A percentile compares a stretch with the other conserved stretches of the same genome.
Conservation (phyloP, 2,113 vertebrate species). For the Corynorhinus townsendii region DNA sequence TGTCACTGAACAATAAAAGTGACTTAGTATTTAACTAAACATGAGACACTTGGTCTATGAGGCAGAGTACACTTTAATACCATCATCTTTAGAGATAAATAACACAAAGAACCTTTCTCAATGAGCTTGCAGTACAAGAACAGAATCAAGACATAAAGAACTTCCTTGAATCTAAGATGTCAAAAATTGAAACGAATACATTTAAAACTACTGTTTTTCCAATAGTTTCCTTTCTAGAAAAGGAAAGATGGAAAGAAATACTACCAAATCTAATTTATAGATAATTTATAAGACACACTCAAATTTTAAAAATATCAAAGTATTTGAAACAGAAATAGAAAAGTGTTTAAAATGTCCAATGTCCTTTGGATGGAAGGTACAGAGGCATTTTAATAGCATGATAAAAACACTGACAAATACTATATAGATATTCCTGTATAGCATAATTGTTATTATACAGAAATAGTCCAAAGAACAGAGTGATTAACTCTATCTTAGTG, state of each 20-base stretch:
- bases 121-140: not conserved
- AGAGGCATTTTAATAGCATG: not conserved
- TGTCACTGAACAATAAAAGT: not conserved
- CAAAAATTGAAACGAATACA: not conserved
- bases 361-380: not conserved
- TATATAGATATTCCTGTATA: not conserved
- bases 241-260: not conserved
- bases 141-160: not conserved
- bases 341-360: constrained; percentile 2
- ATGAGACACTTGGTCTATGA: not conserved
- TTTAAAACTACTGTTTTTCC: not conserved
- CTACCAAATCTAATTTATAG: not conserved
- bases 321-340: not conserved
- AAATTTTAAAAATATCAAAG: constrained; percentile 1
- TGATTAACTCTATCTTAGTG: not conserved
- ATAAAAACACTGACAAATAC: not conserved
- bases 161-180: not conserved
- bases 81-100: not conserved
- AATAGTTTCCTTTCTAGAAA: not conserved
- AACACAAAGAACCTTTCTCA: not conserved
- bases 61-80: not conserved
- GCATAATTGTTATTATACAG: not conserved
- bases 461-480: not conserved
- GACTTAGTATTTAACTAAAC: not conserved
- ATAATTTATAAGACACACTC: not conserved